Conservation (phyloP, 1,140 invertebrate species). For the Periplaneta americana region DNA sequence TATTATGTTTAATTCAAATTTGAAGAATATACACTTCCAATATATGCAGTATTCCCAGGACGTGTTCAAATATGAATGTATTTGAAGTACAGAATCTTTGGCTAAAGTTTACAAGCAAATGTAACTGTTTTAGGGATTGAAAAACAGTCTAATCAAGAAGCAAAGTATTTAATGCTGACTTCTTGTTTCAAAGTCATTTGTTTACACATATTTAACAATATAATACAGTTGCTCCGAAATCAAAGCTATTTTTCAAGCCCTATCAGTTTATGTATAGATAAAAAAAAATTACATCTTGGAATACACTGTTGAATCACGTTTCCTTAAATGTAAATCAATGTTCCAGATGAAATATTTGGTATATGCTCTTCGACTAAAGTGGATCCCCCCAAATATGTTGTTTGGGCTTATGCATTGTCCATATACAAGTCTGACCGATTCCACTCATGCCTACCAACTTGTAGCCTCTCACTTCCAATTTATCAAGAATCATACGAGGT, state of each 20-base stretch:
- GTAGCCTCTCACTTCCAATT: constrained; percentile 37
- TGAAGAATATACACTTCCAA: too few species aligned
- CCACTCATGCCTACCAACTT: constrained; percentile 36
- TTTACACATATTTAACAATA: too few species aligned
- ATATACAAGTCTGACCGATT: constrained; percentile 42
- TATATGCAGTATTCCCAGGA: too few species aligned
- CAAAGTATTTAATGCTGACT: too few species aligned
- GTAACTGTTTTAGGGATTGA: too few species aligned
- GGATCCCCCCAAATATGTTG: neutral
- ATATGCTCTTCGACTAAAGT: neutral
- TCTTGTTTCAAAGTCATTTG: too few species aligned
- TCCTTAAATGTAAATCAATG: neutral
- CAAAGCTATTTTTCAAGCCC: neutral
- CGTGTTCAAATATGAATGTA: too few species aligned
- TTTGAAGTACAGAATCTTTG: too few species aligned
- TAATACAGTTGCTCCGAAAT: too few species aligned
- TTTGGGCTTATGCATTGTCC: constrained; percentile 37
- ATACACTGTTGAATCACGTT: neutral
- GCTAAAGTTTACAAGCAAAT: too few species aligned
- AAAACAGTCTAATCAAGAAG: too few species aligned
- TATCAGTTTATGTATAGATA: neutral
- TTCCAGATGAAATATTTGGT: neutral
- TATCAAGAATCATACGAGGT: constrained; percentile 37
- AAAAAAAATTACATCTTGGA: neutral
- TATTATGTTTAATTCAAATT: too few species aligned